Base-by-base conservation (phyloP, 1,140 invertebrate species). In the Coptotermes formosanus region DNA sequence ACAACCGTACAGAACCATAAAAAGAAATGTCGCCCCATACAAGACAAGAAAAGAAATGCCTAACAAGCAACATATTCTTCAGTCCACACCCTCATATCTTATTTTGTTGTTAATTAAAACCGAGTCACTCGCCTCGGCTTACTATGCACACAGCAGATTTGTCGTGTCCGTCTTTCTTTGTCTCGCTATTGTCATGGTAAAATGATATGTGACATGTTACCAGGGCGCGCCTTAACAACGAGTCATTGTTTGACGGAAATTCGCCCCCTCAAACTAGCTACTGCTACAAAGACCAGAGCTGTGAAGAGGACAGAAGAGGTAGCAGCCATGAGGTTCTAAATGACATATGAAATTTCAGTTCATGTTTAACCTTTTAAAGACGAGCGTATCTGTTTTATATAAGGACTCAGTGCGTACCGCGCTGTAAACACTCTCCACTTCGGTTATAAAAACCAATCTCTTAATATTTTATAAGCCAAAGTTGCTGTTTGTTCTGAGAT, bases 41-140 rank as follows among this genome's bases (percentile, higher is more conserved):
- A 75, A 8, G n/a, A 75, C n/a, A 30, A 30, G 12, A 64, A 25
- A 75, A 75, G n/a, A n/a, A 9, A 75, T n/a, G 0, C 64, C 7
- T 75, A 75, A 75, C 25, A 75, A 75, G 30, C 64, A 75, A 75
- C 30, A 75, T 75, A 75, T 75, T 75, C 64, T 75, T 16, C 64
- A 30, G 64, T 30, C 25, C n/a, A 75, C 64, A 30, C 64, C 64
- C 64, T 75, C 64, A 75, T 30, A n/a, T 75, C 64, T 75, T 75
- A 75, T 8, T 75, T 75, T 75, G n/a, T 30, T 75, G 64, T 9
- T 75, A 75, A 75, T 75, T 75, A 75, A 75, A 75, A 30, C 64
- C 64, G 30, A 75, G 64, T 8, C 64, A 75, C 9, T 6, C 64
- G 64, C 64, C 64, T 75, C 64, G 14, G 0, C 64, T 75, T 75